Percentiles rank a stretch among this genome's conserved stretches.
phyloP scores from a whole-genome alignment of 2,113 vertebrate genomes.

The Fukomys damarensis region DNA sequence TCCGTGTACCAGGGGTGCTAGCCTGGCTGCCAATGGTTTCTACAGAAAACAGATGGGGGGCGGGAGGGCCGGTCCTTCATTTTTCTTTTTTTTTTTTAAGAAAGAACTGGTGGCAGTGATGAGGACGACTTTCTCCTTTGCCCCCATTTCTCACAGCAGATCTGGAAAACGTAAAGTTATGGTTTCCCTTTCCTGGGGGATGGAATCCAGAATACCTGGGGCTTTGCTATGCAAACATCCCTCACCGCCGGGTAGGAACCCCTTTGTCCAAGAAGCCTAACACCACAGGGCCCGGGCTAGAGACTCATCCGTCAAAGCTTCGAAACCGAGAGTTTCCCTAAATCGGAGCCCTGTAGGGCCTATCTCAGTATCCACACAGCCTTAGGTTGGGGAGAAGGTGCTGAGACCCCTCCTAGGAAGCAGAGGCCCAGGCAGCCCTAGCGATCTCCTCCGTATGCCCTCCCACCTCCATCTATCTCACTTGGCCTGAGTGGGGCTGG shows the following conservation, averaged over 20 bases:
- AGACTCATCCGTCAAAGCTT: conserved; percentile 62
- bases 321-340: conserved; percentile 4
- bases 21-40: not conserved
- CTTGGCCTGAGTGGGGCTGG: conserved; percentile 35
- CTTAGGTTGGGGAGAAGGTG: not conserved
- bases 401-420: not conserved
- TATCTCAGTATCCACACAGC: not conserved
- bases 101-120: conserved; percentile 39
- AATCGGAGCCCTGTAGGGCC: not conserved
- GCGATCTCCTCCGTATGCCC: not conserved
- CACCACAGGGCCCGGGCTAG: conserved; percentile 57
- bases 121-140: not conserved
- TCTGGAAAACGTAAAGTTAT: conserved; percentile 50
- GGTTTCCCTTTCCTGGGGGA: conserved; percentile 34
- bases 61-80: too few relatives aligned
- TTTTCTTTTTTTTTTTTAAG: not conserved
- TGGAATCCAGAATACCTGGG: conserved; percentile 59
- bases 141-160: conserved; percentile 41
- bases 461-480: conserved; percentile 47
- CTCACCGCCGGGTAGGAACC: conserved; percentile 60
- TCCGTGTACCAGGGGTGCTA: not conserved
- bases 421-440: conserved; percentile 28
- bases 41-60: conserved; percentile 7
- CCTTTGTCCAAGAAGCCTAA: conserved; percentile 79
- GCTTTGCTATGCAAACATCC: conserved; percentile 65